phyloP scores from a whole-genome alignment of 1,140 invertebrate genomes.

The Leptinotarsa undecemlineata region DNA sequence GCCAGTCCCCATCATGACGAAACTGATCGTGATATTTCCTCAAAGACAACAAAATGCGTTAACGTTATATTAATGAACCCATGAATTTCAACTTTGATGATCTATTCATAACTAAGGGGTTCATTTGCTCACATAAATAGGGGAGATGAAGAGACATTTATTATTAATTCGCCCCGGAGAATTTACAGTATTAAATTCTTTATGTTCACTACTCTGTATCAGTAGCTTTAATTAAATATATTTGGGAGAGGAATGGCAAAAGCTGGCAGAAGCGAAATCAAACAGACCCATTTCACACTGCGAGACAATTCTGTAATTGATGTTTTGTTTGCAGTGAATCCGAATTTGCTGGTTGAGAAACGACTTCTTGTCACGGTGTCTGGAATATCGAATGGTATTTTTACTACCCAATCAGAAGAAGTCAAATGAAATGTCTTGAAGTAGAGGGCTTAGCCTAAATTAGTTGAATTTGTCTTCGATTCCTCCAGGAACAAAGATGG shows the following conservation, averaged over 20 bases:
- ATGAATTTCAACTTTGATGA: not conserved
- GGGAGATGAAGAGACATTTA: not conserved
- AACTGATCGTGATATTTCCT: no score
- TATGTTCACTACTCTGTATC: not conserved
- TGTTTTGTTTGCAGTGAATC: not conserved
- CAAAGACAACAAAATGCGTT: no score
- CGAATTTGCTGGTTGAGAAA: not conserved
- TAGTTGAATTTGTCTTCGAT: no score
- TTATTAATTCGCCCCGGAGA: not conserved
- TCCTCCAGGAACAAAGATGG: no score
- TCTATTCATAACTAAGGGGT: not conserved
- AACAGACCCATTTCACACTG: not conserved
- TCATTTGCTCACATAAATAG: not conserved
- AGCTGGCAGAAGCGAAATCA: not conserved
- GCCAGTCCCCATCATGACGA: no score
- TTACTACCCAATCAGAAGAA: no score
- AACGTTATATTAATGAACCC: not conserved
- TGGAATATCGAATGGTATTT: no score
- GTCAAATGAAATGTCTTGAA: no score
- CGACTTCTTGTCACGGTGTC: no score
- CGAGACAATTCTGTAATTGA: not conserved
- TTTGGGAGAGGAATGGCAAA: not conserved
- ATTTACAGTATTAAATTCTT: not conserved
- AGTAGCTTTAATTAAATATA: slow-evolving; percentile 1
- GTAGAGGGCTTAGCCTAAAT: no score